These are phyloP conservation scores for Austrolebias charrua DNA, from an alignment of 2,797 vertebrate genomes.

Conservation along the genomic window DNA sequence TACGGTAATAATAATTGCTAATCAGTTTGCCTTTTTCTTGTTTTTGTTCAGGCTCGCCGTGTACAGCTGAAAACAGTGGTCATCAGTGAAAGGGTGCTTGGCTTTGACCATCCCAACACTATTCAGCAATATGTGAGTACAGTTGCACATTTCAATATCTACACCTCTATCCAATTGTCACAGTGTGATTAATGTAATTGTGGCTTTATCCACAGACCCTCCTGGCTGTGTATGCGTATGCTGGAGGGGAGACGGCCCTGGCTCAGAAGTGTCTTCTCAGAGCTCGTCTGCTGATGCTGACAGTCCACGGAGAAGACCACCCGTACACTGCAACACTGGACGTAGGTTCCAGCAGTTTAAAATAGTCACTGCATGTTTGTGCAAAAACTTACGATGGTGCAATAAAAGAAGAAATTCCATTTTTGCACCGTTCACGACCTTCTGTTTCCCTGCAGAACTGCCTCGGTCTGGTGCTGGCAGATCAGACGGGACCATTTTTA, in stretches of 20 bases:
- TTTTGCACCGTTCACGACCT: background rate
- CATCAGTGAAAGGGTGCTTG: constrained; percentile 82
- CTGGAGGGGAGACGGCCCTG: constrained; percentile 79
- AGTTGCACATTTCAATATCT: background rate
- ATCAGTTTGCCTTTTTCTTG: background rate
- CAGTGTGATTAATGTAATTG: background rate
- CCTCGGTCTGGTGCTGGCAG: constrained; percentile 80
- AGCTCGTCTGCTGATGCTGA: constrained; percentile 79
- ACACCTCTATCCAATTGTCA: background rate
- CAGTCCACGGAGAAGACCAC: constrained; percentile 83
- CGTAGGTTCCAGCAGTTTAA: constrained; percentile 64
- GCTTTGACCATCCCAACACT: constrained; percentile 84
- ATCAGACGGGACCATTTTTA: constrained; percentile 73
- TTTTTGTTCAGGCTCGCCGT: constrained; percentile 79
- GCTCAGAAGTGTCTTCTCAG: constrained; percentile 83
- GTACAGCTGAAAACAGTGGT: constrained; percentile 82
- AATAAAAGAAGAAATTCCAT: background rate
- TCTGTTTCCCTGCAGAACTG: constrained; percentile 71
- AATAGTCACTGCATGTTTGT: background rate
- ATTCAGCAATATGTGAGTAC: constrained; percentile 85
- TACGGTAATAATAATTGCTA: background rate
- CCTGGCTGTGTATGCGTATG: constrained; percentile 79
- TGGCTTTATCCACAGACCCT: constrained; percentile 66
- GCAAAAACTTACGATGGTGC: background rate
- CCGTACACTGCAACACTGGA: constrained; percentile 82